Percentiles rank a stretch among this genome's conserved stretches.
Conservation (phyloP, 2,888 invertebrate genomes). For the Hemaris fuciformis region DNA sequence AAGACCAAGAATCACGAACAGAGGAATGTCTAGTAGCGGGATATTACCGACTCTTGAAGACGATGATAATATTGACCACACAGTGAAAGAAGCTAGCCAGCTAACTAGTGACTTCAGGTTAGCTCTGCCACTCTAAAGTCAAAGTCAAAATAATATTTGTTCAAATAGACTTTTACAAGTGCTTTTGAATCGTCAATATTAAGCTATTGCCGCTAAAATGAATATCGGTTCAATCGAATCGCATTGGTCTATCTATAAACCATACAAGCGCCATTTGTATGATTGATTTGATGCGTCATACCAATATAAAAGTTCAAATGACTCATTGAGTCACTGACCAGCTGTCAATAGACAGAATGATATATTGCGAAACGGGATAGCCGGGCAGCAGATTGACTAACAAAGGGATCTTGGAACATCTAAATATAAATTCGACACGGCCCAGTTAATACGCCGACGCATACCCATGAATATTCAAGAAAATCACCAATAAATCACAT, state of each 20-base stretch:
- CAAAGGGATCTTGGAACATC: conserved; percentile 8
- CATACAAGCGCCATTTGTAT: background rate
- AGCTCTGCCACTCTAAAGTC: too few relatives aligned
- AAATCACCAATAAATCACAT: conserved; percentile 9
- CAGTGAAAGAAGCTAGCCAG: too few relatives aligned
- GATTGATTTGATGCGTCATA: conserved; percentile 5
- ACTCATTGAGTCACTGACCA: conserved; percentile 6
- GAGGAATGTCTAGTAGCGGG: too few relatives aligned
- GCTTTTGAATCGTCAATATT: too few relatives aligned
- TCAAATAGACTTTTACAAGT: too few relatives aligned
- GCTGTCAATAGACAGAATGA: conserved; percentile 2
- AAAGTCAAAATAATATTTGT: too few relatives aligned
- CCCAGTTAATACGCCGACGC: conserved; percentile 8
- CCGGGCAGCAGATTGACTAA: conserved; percentile 3
- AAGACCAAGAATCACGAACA: too few relatives aligned
- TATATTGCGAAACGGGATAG: conserved; percentile 1
- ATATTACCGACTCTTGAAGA: too few relatives aligned
- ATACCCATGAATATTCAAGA: conserved; percentile 6
- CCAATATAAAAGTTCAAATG: conserved; percentile 1
- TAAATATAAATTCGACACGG: conserved; percentile 14
- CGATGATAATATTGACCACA: too few relatives aligned
- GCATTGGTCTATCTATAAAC: background rate
- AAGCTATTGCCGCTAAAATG: too few relatives aligned
- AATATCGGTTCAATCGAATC: background rate
- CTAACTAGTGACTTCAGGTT: too few relatives aligned